Conservation (phyloP, 2,888 invertebrate genomes). For the Apotomis capreana region DNA sequence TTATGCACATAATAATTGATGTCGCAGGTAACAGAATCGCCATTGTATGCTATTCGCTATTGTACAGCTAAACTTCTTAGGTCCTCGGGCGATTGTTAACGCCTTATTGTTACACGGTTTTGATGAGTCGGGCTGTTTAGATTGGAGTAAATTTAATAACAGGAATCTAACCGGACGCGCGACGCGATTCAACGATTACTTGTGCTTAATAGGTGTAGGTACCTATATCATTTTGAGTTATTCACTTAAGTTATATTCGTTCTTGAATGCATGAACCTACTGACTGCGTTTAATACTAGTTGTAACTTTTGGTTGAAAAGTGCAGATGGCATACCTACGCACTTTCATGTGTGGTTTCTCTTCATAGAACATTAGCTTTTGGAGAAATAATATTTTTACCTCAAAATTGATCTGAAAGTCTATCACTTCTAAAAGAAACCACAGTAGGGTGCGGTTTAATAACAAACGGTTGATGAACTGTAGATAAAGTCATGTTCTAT, state of each 20-base stretch:
- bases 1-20: slow-evolving; percentile 77
- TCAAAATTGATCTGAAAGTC: too few relatives aligned
- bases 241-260: too few relatives aligned
- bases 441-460: background rate
- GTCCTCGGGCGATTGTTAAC: slow-evolving; percentile 74
- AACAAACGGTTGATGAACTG: slow-evolving; percentile 4
- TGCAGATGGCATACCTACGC: too few relatives aligned
- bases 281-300: too few relatives aligned
- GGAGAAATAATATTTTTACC: too few relatives aligned
- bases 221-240: background rate
- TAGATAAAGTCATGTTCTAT: background rate
- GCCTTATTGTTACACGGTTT: slow-evolving; percentile 70
- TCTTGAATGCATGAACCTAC: too few relatives aligned
- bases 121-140: slow-evolving; percentile 65
- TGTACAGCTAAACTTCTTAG: slow-evolving; percentile 77
- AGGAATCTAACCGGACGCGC: slow-evolving; percentile 48
- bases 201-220: background rate
- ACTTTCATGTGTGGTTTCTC: too few relatives aligned
- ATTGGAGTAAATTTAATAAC: slow-evolving; percentile 66
- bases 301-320: too few relatives aligned
- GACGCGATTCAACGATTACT: background rate
- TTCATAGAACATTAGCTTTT: too few relatives aligned
- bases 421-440: background rate
- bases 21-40: slow-evolving; percentile 78
- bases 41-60: slow-evolving; percentile 79